Conservation (phyloP, 2,888 invertebrate genomes). For the Isotomurus palustris region DNA sequence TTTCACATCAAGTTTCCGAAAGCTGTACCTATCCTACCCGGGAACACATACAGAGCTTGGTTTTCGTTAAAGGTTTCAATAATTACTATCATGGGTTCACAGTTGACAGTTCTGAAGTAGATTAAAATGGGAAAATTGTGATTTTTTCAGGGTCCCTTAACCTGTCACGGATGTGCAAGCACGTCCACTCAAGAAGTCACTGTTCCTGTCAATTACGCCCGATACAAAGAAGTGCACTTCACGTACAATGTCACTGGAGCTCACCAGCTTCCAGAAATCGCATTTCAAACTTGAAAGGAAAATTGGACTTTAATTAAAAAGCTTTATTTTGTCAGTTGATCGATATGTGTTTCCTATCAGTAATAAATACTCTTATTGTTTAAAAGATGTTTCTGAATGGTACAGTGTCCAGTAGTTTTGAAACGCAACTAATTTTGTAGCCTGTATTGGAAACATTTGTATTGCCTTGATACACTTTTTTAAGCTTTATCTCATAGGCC, state of each 20-base stretch:
- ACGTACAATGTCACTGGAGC: slow-evolving; percentile 30
- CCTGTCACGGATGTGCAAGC: slow-evolving; percentile 28
- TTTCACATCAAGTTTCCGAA: slow-evolving; percentile 34
- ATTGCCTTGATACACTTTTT: too few species aligned
- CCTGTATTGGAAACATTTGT: too few species aligned
- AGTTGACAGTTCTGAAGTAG: background rate
- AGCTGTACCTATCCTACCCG: slow-evolving; percentile 24
- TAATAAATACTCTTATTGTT: too few species aligned
- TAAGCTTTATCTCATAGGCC: too few species aligned
- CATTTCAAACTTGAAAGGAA: slow-evolving; percentile 28
- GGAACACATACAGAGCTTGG: slow-evolving; percentile 30
- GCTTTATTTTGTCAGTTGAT: too few species aligned
- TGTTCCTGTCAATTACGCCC: slow-evolving; percentile 24
- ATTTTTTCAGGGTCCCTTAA: slow-evolving; percentile 27
- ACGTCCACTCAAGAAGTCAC: slow-evolving; percentile 19
- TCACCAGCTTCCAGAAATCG: slow-evolving; percentile 36
- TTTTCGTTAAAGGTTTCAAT: slow-evolving; percentile 27
- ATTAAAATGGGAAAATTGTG: background rate
- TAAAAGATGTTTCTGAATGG: too few species aligned
- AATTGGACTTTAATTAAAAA: too few species aligned
- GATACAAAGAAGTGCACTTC: slow-evolving; percentile 24
- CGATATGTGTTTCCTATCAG: too few species aligned
- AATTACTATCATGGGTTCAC: background rate
- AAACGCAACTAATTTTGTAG: too few species aligned
- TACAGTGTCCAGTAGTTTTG: too few species aligned